phyloP scores from a whole-genome alignment of 2,113 vertebrate genomes.

The Butorides virescens region DNA sequence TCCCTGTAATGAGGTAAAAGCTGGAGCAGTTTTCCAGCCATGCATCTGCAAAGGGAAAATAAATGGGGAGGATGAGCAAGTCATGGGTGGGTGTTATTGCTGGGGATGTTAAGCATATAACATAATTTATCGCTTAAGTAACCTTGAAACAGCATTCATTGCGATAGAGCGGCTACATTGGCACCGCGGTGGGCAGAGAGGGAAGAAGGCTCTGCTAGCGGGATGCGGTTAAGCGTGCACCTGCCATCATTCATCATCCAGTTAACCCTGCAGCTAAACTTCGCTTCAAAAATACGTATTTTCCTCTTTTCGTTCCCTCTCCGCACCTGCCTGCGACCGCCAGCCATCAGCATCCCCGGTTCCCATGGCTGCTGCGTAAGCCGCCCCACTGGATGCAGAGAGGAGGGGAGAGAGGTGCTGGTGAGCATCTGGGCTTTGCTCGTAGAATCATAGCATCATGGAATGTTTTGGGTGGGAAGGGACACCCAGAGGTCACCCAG shows the following conservation, averaged over 20 bases:
- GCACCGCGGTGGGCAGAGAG: background rate
- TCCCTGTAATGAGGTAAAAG: background rate
- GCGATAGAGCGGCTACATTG: background rate
- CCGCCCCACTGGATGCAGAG: background rate
- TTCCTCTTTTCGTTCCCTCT: background rate
- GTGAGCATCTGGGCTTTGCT: background rate
- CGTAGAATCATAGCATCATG: no score
- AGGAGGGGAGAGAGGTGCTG: background rate
- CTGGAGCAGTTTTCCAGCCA: background rate
- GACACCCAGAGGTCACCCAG: no score
- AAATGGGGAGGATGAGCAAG: constrained; percentile 38
- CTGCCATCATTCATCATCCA: background rate
- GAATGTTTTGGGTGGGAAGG: no score
- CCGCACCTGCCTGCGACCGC: background rate
- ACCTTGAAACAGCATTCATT: constrained; percentile 22
- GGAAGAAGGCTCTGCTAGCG: background rate
- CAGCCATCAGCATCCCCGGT: background rate
- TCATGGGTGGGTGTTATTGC: constrained; percentile 22
- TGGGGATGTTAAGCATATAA: constrained; percentile 27
- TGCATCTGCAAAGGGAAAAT: background rate
- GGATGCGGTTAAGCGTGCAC: background rate
- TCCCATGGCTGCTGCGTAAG: background rate
- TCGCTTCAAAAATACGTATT: fast-evolving
- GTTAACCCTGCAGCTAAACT: background rate
- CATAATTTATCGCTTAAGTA: constrained; percentile 58